Evolutionary conservation across 2,113 vertebrate genomes (phyloP).

Genomic region (Daboia siamensis): DNA sequence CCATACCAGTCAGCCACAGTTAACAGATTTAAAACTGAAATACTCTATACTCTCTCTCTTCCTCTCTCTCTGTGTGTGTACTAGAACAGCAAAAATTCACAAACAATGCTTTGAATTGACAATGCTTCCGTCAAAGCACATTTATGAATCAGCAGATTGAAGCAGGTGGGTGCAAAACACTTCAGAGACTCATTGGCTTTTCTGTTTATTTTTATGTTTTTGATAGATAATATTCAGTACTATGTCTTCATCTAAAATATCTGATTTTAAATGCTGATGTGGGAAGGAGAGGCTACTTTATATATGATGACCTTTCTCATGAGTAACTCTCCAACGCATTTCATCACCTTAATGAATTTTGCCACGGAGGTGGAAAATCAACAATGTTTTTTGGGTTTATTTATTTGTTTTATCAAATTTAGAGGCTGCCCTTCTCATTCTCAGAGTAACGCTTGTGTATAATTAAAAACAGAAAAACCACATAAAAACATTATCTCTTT

Average conservation of each 20-base stretch:
- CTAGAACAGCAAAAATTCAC: background rate
- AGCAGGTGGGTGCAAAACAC: background rate
- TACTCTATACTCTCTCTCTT: background rate
- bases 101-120: background rate
- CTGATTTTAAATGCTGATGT: background rate
- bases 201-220: background rate
- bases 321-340: background rate
- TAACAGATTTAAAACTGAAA: background rate
- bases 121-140: background rate
- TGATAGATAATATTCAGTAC: background rate
- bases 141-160: background rate
- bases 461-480: background rate
- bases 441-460: background rate
- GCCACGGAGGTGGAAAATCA: background rate
- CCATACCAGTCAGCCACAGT: background rate
- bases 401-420: background rate
- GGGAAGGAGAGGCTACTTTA: background rate
- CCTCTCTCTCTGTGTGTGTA: background rate
- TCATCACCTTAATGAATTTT: background rate
- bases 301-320: background rate
- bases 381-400: background rate
- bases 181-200: background rate
- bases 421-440: background rate
- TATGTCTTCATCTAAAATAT: background rate
- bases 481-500: background rate